Evolutionary conservation across 2,113 vertebrate species (phyloP).

Genomic region (Tyrannus savana): DNA sequence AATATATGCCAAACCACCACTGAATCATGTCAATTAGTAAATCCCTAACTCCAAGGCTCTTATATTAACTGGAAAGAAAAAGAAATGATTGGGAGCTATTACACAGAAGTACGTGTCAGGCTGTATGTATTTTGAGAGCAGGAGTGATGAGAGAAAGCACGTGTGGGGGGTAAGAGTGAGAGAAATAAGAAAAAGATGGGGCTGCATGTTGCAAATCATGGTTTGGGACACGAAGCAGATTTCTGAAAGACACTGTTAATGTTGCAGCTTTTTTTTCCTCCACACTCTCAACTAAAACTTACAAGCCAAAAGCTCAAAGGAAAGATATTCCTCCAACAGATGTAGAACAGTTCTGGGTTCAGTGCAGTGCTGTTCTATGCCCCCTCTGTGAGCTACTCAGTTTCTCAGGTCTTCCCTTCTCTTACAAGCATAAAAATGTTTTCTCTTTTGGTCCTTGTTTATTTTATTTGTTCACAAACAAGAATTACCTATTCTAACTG

Average conservation of each 20-base stretch:
- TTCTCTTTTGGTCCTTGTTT: not conserved
- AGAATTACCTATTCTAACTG: not conserved
- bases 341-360: not conserved
- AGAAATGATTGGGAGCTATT: not conserved
- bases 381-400: not conserved
- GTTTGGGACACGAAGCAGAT: not conserved
- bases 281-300: not conserved
- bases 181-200: not conserved
- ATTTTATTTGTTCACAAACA: not conserved
- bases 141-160: not conserved
- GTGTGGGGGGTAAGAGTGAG: not conserved
- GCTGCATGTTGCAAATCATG: not conserved
- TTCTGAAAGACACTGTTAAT: not conserved
- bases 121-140: not conserved
- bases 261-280: not conserved
- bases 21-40: conserved; percentile 48
- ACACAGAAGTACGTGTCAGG: not conserved
- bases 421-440: not conserved
- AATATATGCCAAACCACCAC: conserved; percentile 20
- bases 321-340: not conserved
- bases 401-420: not conserved
- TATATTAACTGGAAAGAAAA: conserved; percentile 6
- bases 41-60: not conserved
- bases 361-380: not conserved
- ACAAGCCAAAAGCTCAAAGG: not conserved